Base-by-base conservation (phyloP, 2,113 vertebrate genomes). In the Leuciscus idus region DNA sequence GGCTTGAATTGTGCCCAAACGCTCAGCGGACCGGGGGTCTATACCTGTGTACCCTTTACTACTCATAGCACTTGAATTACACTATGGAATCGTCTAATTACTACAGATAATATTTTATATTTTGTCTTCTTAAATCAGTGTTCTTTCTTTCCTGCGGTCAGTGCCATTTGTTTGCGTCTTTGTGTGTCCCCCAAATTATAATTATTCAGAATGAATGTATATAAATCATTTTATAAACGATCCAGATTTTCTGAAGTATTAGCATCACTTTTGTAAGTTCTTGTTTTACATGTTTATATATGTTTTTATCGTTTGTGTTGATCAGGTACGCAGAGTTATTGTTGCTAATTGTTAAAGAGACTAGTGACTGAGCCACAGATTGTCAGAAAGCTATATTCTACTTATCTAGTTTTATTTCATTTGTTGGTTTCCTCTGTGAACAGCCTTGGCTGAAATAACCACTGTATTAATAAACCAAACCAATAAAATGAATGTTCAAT, bases 381-480 rank as follows among this genome's bases (percentile, higher is more conserved):
- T 81, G 52, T 92, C 91, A 93, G 88, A 95, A 95, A 94, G 91
- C 90, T 95, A 94, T 94, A 93, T 94, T 94, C 73, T 88, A 90
- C 91, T 90, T 94, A 92, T 85, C 87, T 93, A 92, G 87, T 93
- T 89, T 87, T 92, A 91, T 93, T 93, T 89, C n/a, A 89, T 84
- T 52, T 86, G 66, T 93, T 89, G 78, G 80, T 92, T 90, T 89
- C 85, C 89, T 93, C 94, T 95, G 93, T 95, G 94, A 95, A 95
- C 11, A 73, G 92, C 92, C 93, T 26, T 52, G 92, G 93, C 92
- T 87, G 75, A 94, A 94, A 94, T 96, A 96, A 96, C 95, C 95
- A 96, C 95, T 96, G 94, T 96, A 95, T 92, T 94, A 93, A 93
- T 93, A 92, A 93, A 93, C 90, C 94, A 94, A 95, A 95, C 90